Base-by-base conservation (phyloP, 2,797 vertebrate genomes). In the Halcyon chelicuti region DNA sequence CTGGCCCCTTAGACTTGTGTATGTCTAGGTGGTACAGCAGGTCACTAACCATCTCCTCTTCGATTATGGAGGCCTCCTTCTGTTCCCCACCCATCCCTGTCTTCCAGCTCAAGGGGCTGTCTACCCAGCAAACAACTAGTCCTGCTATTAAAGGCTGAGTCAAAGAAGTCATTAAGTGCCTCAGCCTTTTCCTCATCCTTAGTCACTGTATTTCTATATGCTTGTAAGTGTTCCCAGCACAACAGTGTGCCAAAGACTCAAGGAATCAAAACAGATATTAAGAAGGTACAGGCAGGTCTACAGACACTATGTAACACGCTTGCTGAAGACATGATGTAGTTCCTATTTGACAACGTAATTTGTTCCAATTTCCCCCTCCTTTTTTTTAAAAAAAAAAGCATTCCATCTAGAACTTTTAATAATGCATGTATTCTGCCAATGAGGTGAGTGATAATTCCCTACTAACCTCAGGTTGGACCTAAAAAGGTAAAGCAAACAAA, bases 401-500 rank as follows among this genome's bases (percentile, higher is more conserved):
- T 52, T 82, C 6, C 10, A 33, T 63, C 62, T 61, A 88, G 58
- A 92, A 85, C 28, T 79, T 92, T 33, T 62, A 91, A 73, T 82
- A 79, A 79, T 13, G 28, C 10, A 44, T 51, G 16, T 12, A 51
- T 82, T 73, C 60, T 67, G 70, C 16, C 52, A 55, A 25, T 21
- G 5, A 86, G 28, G 51, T 7, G 85, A 65, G 18, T 14, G 14
- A 87, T 71, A 92, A 87, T 49, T 68, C 6, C 28, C 60, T 93
- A 51, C 84, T 82, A 87, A 77, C 55, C 67, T 91, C 72, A 90
- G 37, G 58, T 90, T 83, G 85, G 61, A 83, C 55, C 82, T 83
- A 15, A 66, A 88, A 93, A 80, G 16, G 37, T 89, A 89, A 89
- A 94, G 47, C 40, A 85, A 80, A 76, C 70, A 57, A 23, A 58